Evolutionary conservation across 1,140 invertebrate species (phyloP).

Genomic region (Pantala flavescens): DNA sequence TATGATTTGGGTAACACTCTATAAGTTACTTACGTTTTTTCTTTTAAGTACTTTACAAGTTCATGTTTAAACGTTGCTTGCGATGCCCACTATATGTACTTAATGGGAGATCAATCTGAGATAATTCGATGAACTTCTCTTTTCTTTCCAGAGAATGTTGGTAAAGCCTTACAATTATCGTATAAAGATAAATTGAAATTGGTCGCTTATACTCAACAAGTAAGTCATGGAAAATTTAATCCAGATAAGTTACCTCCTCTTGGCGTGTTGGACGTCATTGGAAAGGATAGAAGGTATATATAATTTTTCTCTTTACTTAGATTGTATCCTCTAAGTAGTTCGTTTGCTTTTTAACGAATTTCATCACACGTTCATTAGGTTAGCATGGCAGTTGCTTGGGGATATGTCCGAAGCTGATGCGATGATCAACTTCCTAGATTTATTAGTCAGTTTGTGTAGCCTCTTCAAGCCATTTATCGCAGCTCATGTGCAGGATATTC

Average conservation of each 20-base stretch:
- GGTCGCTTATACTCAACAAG: slow-evolving; percentile 87
- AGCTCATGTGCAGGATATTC: slow-evolving; percentile 75
- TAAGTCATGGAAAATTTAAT: slow-evolving; percentile 72
- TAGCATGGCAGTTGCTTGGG: slow-evolving; percentile 87
- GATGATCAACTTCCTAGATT: slow-evolving; percentile 83
- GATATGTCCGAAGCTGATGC: slow-evolving; percentile 75
- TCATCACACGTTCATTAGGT: no score
- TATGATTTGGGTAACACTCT: no score
- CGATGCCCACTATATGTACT: no score
- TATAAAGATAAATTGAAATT: slow-evolving; percentile 89
- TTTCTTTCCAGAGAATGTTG: slow-evolving; percentile 72
- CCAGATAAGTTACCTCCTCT: slow-evolving; percentile 66
- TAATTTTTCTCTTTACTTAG: neutral
- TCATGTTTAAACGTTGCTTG: no score
- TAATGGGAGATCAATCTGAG: no score
- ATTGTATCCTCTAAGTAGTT: neutral
- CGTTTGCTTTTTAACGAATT: no score
- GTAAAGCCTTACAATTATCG: slow-evolving; percentile 85
- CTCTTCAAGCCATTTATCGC: slow-evolving; percentile 85
- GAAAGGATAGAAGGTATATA: slow-evolving; percentile 68
- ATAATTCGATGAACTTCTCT: no score
- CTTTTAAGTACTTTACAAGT: no score
- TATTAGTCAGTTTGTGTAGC: slow-evolving; percentile 76
- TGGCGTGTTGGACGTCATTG: slow-evolving; percentile 91
- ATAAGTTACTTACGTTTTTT: no score